Conservation (phyloP, 1,140 invertebrate genomes). For the Meloidogyne hapla region DNA sequence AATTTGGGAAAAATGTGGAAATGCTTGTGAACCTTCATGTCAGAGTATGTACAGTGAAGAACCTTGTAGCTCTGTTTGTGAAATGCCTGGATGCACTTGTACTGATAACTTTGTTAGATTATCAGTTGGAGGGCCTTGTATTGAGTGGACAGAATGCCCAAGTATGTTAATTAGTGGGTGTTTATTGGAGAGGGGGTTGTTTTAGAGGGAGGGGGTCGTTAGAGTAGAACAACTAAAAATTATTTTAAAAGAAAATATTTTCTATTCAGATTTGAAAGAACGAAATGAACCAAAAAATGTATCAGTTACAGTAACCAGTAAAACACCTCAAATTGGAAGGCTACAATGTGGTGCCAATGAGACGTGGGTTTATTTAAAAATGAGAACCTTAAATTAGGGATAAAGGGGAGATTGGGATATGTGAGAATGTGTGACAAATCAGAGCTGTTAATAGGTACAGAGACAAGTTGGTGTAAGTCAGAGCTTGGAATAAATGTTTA, state of each 20-base stretch:
- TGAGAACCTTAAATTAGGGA: neutral
- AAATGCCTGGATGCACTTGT: slow-evolving; percentile 59
- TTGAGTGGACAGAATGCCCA: slow-evolving; percentile 59
- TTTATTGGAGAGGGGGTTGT: neutral
- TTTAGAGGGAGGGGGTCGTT: too few species aligned
- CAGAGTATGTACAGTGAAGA: slow-evolving; percentile 61
- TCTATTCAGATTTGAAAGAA: neutral
- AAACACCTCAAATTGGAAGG: slow-evolving; percentile 11
- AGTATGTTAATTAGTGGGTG: slow-evolving; percentile 24
- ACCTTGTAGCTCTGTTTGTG: slow-evolving; percentile 54
- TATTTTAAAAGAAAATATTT: neutral
- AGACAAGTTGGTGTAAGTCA: too few species aligned
- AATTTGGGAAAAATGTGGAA: slow-evolving; percentile 63
- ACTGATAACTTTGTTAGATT: slow-evolving; percentile 59
- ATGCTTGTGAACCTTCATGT: slow-evolving; percentile 58
- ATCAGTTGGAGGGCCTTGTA: slow-evolving; percentile 45
- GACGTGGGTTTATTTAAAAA: slow-evolving; percentile 27
- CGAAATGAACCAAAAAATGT: neutral
- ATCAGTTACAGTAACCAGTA: neutral
- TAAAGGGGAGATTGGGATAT: too few species aligned
- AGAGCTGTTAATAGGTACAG: too few species aligned
- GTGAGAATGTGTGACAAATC: too few species aligned
- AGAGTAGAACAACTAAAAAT: too few species aligned
- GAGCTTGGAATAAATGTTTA: too few species aligned
- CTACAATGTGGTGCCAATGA: slow-evolving; percentile 54